These are phyloP conservation scores for Hypena proboscidalis DNA, from an alignment of 2,888 invertebrate species.

Conservation along the genomic window DNA sequence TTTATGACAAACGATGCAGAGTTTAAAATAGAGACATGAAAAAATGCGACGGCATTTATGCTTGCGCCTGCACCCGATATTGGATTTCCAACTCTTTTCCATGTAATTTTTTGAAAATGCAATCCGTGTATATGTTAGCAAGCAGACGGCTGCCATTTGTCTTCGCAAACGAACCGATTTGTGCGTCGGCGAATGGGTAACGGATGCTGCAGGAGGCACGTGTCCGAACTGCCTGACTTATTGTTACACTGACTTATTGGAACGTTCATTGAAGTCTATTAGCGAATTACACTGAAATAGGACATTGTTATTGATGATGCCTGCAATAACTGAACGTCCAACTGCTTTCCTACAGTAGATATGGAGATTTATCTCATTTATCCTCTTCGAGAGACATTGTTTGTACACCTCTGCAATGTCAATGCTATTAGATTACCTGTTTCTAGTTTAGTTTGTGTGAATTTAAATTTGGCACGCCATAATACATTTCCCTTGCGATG, in stretches of 20 bases:
- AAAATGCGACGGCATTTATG: constrained; percentile 53
- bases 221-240: constrained; percentile 70
- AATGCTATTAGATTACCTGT: too few relatives aligned
- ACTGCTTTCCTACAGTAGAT: too few relatives aligned
- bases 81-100: constrained; percentile 72
- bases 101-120: constrained; percentile 77
- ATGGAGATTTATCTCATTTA: too few relatives aligned
- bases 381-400: too few relatives aligned
- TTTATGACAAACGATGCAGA: constrained; percentile 21
- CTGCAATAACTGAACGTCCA: not conserved
- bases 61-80: constrained; percentile 58
- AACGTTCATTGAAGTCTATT: constrained; percentile 71
- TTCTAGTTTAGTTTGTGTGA: too few relatives aligned
- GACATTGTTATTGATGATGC: constrained; percentile 34
- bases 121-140: constrained; percentile 65
- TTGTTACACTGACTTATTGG: constrained; percentile 67
- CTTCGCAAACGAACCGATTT: constrained; percentile 83
- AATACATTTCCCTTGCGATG: not conserved
- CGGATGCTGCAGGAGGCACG: constrained; percentile 76
- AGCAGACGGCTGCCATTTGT: constrained; percentile 75
- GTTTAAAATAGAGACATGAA: constrained; percentile 39
- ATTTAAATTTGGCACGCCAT: not conserved
- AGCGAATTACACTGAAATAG: constrained; percentile 58
- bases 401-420: too few relatives aligned
- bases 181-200: constrained; percentile 80